Evolutionary conservation across 2,797 vertebrate species (phyloP).

Genomic region (Anguilla anguilla): DNA sequence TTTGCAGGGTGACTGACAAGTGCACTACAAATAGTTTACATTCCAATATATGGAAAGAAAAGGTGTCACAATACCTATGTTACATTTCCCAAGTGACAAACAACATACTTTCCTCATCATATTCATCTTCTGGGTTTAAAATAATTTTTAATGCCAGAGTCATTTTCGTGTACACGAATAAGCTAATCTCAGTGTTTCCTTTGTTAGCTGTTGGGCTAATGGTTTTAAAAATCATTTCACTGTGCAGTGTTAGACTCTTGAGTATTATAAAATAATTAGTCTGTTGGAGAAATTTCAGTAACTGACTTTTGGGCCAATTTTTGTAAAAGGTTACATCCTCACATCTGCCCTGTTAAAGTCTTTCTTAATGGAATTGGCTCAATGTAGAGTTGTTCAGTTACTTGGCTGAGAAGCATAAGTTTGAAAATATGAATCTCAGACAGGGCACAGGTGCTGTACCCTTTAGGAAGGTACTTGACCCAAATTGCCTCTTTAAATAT

Average conservation of each 20-base stretch:
- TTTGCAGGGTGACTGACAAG: background rate
- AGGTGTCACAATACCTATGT: background rate
- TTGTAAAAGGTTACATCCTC: too few species aligned
- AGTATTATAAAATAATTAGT: background rate
- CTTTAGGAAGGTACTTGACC: background rate
- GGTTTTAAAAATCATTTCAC: background rate
- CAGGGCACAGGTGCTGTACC: background rate
- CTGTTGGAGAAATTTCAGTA: background rate
- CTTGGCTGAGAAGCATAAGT: background rate
- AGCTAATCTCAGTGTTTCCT: background rate
- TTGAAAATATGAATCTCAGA: background rate
- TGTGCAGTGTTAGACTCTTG: background rate
- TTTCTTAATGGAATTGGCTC: background rate
- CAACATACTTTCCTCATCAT: background rate
- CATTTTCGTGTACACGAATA: background rate
- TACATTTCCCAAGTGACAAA: background rate
- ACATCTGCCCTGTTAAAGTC: background rate
- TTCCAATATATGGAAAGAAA: background rate
- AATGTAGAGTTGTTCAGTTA: background rate
- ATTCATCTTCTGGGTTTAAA: background rate
- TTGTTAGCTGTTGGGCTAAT: background rate
- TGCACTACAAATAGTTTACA: background rate
- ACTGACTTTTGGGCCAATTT: background rate
- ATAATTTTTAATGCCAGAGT: background rate
- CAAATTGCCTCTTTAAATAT: constrained; percentile 14